These are phyloP conservation scores for Laupala kohalensis DNA, from an alignment of 1,140 invertebrate genomes.

Conservation along the genomic window DNA sequence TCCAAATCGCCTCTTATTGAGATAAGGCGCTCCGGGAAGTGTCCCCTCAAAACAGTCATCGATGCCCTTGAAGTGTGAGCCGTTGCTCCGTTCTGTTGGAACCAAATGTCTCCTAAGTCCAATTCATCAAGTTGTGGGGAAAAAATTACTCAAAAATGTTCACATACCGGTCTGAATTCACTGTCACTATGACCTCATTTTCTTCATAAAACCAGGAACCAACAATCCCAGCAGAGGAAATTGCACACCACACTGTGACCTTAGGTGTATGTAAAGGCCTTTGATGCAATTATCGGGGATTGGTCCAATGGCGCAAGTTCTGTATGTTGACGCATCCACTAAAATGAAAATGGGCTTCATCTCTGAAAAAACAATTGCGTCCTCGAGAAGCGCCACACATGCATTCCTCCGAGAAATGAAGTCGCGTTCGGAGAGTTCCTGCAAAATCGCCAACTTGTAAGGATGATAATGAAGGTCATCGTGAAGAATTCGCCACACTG, in stretches of 20 bases:
- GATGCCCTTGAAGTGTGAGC: too few relatives aligned
- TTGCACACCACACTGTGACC: constrained; percentile 23
- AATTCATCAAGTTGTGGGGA: too few relatives aligned
- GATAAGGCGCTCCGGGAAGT: constrained; percentile 5
- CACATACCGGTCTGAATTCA: too few relatives aligned
- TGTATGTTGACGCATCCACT: constrained; percentile 26
- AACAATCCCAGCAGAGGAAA: constrained; percentile 17
- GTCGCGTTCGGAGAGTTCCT: too few relatives aligned
- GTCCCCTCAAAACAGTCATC: constrained; percentile 8
- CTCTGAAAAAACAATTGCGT: constrained; percentile 13
- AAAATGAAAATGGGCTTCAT: constrained; percentile 26
- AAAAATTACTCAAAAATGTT: constrained; percentile 16
- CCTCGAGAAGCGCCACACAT: not conserved
- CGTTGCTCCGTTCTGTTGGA: too few relatives aligned
- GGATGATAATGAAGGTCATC: too few relatives aligned
- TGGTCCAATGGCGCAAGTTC: constrained; percentile 25
- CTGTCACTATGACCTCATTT: too few relatives aligned
- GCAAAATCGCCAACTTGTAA: too few relatives aligned
- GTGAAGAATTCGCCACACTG: too few relatives aligned
- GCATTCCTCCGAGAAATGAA: constrained; percentile 1
- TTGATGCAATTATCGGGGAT: constrained; percentile 22
- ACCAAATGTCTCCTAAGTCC: too few relatives aligned
- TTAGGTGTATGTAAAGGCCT: constrained; percentile 24
- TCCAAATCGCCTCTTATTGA: too few relatives aligned
- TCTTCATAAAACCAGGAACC: constrained; percentile 20